phyloP scores from a whole-genome alignment of 2,797 vertebrate species.

The Harpagifer antarcticus region DNA sequence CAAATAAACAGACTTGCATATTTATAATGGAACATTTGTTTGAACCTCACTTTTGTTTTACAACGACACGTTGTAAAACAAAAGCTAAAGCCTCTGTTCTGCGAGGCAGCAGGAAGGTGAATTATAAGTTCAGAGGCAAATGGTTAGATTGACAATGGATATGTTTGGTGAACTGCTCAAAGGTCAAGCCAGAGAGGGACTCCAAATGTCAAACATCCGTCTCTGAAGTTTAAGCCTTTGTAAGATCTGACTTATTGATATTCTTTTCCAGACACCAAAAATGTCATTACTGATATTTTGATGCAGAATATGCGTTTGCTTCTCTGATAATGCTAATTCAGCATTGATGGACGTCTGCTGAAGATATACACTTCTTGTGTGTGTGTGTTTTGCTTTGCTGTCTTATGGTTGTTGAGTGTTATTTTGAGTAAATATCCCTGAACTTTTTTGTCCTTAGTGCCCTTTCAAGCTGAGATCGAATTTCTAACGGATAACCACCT shows the following conservation, averaged over 20 bases:
- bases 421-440: slow-evolving; percentile 60
- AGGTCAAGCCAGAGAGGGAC: slow-evolving; percentile 78
- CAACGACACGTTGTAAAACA: slow-evolving; percentile 13
- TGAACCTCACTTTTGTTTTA: slow-evolving; percentile 38
- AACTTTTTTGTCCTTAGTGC: slow-evolving; percentile 62
- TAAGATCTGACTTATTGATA: slow-evolving; percentile 66
- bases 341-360: slow-evolving; percentile 10
- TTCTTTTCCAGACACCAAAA: slow-evolving; percentile 62
- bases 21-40: slow-evolving; percentile 33
- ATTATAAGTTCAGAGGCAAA: slow-evolving; percentile 62
- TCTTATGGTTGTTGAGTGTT: slow-evolving; percentile 7
- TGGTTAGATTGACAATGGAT: slow-evolving; percentile 74
- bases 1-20: slow-evolving; percentile 22
- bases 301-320: slow-evolving; percentile 38
- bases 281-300: slow-evolving; percentile 72
- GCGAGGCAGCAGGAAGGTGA: slow-evolving; percentile 34
- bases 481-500: slow-evolving; percentile 64
- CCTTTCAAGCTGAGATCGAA: slow-evolving; percentile 64
- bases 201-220: slow-evolving; percentile 82
- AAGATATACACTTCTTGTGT: not conserved
- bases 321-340: slow-evolving; percentile 30
- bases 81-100: slow-evolving; percentile 11
- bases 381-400: not conserved
- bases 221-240: slow-evolving; percentile 78
- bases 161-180: slow-evolving; percentile 77